Conservation (phyloP, 2,888 invertebrate species). For the Furcula furcula region DNA sequence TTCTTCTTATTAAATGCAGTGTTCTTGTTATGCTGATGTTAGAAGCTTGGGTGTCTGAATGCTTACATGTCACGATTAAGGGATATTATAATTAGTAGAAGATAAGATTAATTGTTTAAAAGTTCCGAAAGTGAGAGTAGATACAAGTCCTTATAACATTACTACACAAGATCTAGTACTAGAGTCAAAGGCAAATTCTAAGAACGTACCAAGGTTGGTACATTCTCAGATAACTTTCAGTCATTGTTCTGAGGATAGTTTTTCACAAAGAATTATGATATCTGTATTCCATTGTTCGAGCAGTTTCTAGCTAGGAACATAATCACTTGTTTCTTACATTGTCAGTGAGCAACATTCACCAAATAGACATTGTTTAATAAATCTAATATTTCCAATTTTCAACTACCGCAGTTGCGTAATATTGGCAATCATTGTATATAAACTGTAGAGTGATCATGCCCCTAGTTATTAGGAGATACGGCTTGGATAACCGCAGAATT, state of each 20-base stretch:
- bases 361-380: conserved; percentile 60
- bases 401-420: conserved; percentile 23
- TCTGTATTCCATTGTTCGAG: conserved; percentile 39
- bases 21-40: conserved; percentile 23
- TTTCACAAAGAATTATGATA: conserved; percentile 38
- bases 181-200: conserved; percentile 16
- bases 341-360: conserved; percentile 46
- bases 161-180: not conserved
- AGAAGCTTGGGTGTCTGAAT: conserved; percentile 31
- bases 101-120: conserved; percentile 30
- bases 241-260: conserved; percentile 47
- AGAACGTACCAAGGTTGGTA: conserved; percentile 18
- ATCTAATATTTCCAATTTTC: conserved; percentile 27
- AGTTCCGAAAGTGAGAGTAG: conserved; percentile 27
- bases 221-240: conserved; percentile 46
- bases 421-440: conserved; percentile 62
- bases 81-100: conserved; percentile 33
- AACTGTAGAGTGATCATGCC: conserved; percentile 71
- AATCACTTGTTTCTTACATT: conserved; percentile 19
- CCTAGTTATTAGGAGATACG: conserved; percentile 63
- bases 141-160: conserved; percentile 19
- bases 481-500: conserved; percentile 60
- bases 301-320: conserved; percentile 27
- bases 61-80: conserved; percentile 32
- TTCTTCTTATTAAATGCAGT: conserved; percentile 21